Percentiles rank a stretch among this genome's conserved stretches.
Evolutionary conservation across 2,113 vertebrate genomes (phyloP).

Genomic region (Protomyctophum bolini): DNA sequence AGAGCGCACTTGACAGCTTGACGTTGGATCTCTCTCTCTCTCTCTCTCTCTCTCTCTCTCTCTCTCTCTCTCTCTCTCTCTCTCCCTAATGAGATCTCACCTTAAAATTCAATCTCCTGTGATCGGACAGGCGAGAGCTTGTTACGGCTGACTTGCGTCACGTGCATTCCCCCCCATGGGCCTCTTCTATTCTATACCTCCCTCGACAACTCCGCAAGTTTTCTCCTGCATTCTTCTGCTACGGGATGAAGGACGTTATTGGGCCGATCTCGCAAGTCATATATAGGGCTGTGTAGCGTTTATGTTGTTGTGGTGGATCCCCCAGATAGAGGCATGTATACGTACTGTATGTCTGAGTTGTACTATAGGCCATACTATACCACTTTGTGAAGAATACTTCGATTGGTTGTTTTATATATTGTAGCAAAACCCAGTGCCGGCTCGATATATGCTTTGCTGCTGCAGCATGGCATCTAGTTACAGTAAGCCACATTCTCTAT

Average conservation of each 20-base stretch:
- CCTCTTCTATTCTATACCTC: too few species aligned
- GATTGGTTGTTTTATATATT: too few species aligned
- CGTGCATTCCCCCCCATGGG: not conserved
- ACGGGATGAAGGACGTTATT: conserved; percentile 1
- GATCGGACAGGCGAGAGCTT: conserved; percentile 54
- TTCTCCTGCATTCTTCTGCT: not conserved
- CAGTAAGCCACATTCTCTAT: too few species aligned
- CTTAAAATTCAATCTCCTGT: conserved; percentile 50
- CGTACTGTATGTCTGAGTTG: too few species aligned
- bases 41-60: too few species aligned
- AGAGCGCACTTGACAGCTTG: conserved; percentile 25
- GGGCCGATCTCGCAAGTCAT: not conserved
- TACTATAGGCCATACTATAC: too few species aligned
- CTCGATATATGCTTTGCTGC: too few species aligned
- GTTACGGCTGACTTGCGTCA: conserved; percentile 41
- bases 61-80: too few species aligned
- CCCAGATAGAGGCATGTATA: too few species aligned
- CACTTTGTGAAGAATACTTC: too few species aligned
- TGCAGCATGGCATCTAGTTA: not conserved
- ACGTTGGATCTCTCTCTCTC: conserved; percentile 8
- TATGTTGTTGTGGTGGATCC: too few species aligned
- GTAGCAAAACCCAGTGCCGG: too few species aligned
- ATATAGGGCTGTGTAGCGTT: not conserved
- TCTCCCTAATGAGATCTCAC: conserved; percentile 45
- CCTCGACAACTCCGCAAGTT: conserved; percentile 7